Conservation (phyloP, 2,888 invertebrate species). For the Pseudeuparius sepicola region DNA sequence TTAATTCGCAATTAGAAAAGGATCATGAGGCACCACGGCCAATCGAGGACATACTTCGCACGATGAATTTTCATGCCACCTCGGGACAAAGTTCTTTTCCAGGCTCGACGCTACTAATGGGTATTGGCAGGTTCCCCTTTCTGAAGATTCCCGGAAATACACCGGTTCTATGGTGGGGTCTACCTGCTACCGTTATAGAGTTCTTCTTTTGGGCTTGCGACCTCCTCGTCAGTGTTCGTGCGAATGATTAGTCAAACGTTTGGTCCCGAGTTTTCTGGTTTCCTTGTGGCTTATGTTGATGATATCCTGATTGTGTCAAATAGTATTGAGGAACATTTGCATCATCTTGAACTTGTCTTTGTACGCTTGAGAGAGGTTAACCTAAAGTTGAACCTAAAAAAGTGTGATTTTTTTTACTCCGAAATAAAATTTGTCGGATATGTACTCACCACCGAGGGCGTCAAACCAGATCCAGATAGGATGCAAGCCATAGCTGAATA, state of each 20-base stretch:
- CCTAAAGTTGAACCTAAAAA: conserved; percentile 12
- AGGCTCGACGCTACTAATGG: too few relatives aligned
- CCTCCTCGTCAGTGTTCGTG: conserved; percentile 9
- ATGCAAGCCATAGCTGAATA: conserved; percentile 25
- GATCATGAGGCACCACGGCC: conserved; percentile 17
- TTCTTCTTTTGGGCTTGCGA: conserved; percentile 17
- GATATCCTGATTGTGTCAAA: too few relatives aligned
- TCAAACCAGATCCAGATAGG: too few relatives aligned
- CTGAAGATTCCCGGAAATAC: too few relatives aligned
- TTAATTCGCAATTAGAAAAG: conserved; percentile 17
- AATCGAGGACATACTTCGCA: conserved; percentile 14
- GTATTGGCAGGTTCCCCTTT: conserved; percentile 21
- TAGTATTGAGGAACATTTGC: conserved; percentile 16
- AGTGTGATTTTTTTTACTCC: conserved; percentile 14
- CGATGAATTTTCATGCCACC: too few relatives aligned
- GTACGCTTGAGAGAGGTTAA: conserved; percentile 11
- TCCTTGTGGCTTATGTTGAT: too few relatives aligned
- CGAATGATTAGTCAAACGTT: conserved; percentile 8
- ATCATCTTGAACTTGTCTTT: conserved; percentile 17
- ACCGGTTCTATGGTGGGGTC: conserved; percentile 18
- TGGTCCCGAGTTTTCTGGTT: conserved; percentile 13
- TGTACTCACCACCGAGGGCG: conserved; percentile 13
- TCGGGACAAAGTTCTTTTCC: too few relatives aligned
- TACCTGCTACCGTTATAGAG: conserved; percentile 14
- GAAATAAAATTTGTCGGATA: conserved; percentile 17